Evolutionary conservation across 2,113 vertebrate genomes (phyloP), one percentile per base, ranked within the genome.

Genomic region (Speoplatyrhinus poulsoni): DNA sequence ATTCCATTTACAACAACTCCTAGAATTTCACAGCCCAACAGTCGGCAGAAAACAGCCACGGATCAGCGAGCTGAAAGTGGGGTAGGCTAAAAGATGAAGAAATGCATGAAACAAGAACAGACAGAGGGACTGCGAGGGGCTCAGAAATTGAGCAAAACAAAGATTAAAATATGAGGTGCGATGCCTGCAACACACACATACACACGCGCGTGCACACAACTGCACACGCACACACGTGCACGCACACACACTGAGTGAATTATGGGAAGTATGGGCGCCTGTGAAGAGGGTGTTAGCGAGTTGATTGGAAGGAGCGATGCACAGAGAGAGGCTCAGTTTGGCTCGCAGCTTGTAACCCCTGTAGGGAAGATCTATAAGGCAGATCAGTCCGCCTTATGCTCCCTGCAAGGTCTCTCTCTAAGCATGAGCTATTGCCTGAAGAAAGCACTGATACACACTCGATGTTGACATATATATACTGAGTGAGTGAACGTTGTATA

Each of bases 321-420:
- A 58, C 55, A 73, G 68, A 69, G 17, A 16, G 32, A 36, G 69
- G 48, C 49, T 68, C 71, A 62, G 64, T 73, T 13, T 1, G 56
- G 78, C 69, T 76, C 71, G 61, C 15, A 47, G 70, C 11, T 57
- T 12, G 62, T 15, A 69, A 69, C 60, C 81, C 84, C 83, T 17
- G 84, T 56, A 41, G 87, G 54, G 84, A 76, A 58, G 86, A 88
- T 89, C 87, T 81, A 77, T 85, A 74, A 57, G 50, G 63, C 72
- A 74, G 85, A 86, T 87, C 76, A 84, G 82, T 88, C 84, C 86
- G 72, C 84, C 84, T 79, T 9, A 74, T 7, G 69, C 76, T 77
- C 77, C 54, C 70, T 83, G 79, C 70, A 26, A 72, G 36, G 57
- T 57, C 77, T 19, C 67, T 62, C 60, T 77, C 72, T 60, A 55